These are phyloP conservation scores for Larimichthys polyactis DNA, from an alignment of 2,113 vertebrate genomes.

Conservation along the genomic window DNA sequence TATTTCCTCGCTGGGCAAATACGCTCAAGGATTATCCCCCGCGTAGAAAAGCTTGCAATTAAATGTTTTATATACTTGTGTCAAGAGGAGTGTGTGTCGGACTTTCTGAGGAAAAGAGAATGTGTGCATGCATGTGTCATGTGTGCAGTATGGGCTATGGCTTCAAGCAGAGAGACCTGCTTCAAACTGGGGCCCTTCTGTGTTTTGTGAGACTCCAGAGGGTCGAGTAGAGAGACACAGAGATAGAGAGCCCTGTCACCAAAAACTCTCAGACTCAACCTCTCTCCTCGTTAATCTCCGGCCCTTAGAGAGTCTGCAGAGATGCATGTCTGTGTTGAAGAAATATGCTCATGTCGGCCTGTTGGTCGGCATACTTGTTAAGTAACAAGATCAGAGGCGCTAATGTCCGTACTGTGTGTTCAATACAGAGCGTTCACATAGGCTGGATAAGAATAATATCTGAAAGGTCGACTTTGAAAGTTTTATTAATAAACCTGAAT, in stretches of 20 bases:
- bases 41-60: conserved; percentile 62
- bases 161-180: conserved; percentile 40
- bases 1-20: conserved; percentile 58
- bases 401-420: background rate
- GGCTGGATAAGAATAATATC: background rate
- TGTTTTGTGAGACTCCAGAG: conserved; percentile 70
- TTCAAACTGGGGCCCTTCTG: conserved; percentile 53
- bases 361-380: conserved; percentile 16
- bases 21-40: conserved; percentile 62
- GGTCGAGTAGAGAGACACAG: conserved; percentile 47
- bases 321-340: conserved; percentile 29
- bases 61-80: conserved; percentile 70
- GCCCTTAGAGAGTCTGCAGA: conserved; percentile 46
- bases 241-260: conserved; percentile 61
- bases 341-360: conserved; percentile 14
- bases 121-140: conserved; percentile 39
- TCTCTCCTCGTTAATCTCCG: conserved; percentile 55
- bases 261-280: conserved; percentile 35
- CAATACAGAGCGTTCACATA: background rate
- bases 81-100: conserved; percentile 54
- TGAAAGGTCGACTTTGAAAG: background rate
- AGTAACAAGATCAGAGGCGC: conserved; percentile 5
- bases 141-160: conserved; percentile 30
- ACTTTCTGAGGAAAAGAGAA: conserved; percentile 13
- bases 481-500: too few species aligned